A percentile compares a stretch with the other conserved stretches of the same genome.
Conservation (phyloP, 2,888 invertebrate species). For the Ceraclea dissimilis region DNA sequence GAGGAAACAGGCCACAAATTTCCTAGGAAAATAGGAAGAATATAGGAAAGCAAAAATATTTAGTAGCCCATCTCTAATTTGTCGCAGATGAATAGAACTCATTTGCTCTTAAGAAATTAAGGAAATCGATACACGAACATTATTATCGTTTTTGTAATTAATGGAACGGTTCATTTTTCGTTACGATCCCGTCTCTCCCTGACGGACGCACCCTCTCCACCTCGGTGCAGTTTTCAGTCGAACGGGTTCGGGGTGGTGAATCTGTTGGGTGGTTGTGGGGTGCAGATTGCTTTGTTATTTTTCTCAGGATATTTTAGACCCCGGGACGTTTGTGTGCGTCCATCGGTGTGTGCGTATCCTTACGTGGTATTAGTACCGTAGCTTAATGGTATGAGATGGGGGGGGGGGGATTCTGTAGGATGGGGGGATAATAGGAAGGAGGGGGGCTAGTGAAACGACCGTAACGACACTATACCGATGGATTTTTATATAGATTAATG, state of each 20-base stretch:
- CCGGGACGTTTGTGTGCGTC: conserved; percentile 12
- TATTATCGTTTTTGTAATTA: too few species aligned
- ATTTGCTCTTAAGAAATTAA: too few species aligned
- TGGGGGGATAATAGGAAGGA: background rate
- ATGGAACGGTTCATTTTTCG: background rate
- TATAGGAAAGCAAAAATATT: too few species aligned
- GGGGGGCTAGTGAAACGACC: background rate
- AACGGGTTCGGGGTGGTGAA: conserved; percentile 1
- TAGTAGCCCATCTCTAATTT: too few species aligned
- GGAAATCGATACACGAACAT: too few species aligned
- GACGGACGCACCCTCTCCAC: conserved; percentile 9
- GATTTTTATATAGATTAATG: conserved; percentile 13
- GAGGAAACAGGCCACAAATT: too few species aligned
- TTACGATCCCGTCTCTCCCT: background rate
- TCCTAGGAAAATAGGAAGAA: too few species aligned
- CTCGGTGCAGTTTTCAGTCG: conserved; percentile 12
- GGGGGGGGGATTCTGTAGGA: background rate
- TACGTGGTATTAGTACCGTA: conserved; percentile 1
- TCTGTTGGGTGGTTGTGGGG: conserved; percentile 2
- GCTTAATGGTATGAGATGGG: background rate
- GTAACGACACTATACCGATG: conserved; percentile 5
- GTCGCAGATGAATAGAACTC: too few species aligned
- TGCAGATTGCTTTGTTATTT: conserved; percentile 23
- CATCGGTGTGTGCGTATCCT: conserved; percentile 7
- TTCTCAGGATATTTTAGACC: conserved; percentile 22